Base-by-base conservation (phyloP, 2,113 vertebrate genomes). In the Australoheros scitulus region DNA sequence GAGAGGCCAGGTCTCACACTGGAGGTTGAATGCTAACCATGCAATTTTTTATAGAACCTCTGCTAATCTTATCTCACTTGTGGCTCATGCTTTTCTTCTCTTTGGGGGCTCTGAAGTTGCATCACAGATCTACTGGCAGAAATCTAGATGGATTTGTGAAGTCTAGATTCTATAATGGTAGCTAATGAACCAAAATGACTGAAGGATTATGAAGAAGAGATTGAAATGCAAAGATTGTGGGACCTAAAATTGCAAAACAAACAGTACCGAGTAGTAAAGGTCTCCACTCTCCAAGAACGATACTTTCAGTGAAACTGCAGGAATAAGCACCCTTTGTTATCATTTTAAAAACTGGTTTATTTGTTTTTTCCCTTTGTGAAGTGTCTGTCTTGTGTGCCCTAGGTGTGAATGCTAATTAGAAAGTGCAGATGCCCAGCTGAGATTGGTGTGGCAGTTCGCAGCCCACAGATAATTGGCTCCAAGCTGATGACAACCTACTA, bases 11-110 rank as follows among this genome's bases (percentile, higher is more conserved):
- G 50, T 70, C 74, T 76, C 65, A 77, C 41, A 36, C 47, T 47
- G 50, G 17, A 60, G 36, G 41, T 52, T 80, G 58, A 88, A 88
- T 80, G 41, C 59, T 82, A 87, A 85, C 59, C 58, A 58, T 52
- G 20, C 47, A 65, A 36, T 34, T 32, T 64, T 59, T 7, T 34
- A 36, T 26, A 4, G 26, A 36, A 68, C 29, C 41, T 74, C 58
- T 65, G 34, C 50, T 59, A 56, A 50, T 87, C 36, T 61, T 7
- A 52, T 24, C 52, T 72, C 32, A 47, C n/a, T 57, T 82, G 26
- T 59, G 1, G 1, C 24, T 55, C 34, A 26, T n/a, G 52, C 4
- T 10, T 26, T 34, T 76, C 6, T 11, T 58, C 36, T 76, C 34
- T 17, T 22, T 52, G 41, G 13, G 29, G 15, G 22, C 57, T 61